phyloP scores from a whole-genome alignment of 2,888 invertebrate species.

The Xanthorhoe designata region DNA sequence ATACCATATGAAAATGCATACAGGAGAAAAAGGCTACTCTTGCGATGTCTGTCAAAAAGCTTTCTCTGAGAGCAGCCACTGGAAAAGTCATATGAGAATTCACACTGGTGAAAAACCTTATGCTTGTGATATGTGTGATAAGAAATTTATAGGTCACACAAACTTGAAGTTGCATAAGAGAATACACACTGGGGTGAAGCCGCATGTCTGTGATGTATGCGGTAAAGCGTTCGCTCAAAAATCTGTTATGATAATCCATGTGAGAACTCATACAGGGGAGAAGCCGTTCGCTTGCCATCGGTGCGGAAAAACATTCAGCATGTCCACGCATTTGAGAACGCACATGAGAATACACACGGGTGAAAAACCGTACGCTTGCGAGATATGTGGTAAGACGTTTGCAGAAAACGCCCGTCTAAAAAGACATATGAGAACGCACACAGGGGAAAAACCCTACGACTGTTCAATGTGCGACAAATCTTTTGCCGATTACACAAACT shows the following conservation, averaged over 20 bases:
- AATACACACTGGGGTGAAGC: constrained; percentile 27
- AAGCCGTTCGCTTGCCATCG: constrained; percentile 31
- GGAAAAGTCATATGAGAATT: constrained; percentile 30
- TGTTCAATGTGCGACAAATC: constrained; percentile 29
- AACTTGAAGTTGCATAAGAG: constrained; percentile 31
- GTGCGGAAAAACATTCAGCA: constrained; percentile 29
- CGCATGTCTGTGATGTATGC: constrained; percentile 30
- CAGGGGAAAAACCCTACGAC: constrained; percentile 28
- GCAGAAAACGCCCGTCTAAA: constrained; percentile 30
- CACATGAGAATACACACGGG: constrained; percentile 31
- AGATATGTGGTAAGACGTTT: constrained; percentile 32
- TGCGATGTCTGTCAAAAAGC: constrained; percentile 30
- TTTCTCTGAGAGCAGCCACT: constrained; percentile 30
- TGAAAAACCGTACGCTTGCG: constrained; percentile 29
- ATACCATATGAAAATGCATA: constrained; percentile 32
- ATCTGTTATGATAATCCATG: constrained; percentile 29
- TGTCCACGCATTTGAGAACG: constrained; percentile 28
- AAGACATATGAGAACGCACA: constrained; percentile 29
- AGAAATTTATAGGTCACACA: constrained; percentile 30
- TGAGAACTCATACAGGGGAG: constrained; percentile 31
- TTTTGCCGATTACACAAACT: constrained; percentile 30
- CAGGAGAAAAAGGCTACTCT: constrained; percentile 24
- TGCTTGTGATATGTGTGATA: constrained; percentile 34
- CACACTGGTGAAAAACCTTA: constrained; percentile 32
- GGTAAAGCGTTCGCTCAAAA: constrained; percentile 33